Evolutionary conservation across 2,113 vertebrate genomes (phyloP), one percentile per base, ranked within the genome.

Genomic region (Menidia beryllina): DNA sequence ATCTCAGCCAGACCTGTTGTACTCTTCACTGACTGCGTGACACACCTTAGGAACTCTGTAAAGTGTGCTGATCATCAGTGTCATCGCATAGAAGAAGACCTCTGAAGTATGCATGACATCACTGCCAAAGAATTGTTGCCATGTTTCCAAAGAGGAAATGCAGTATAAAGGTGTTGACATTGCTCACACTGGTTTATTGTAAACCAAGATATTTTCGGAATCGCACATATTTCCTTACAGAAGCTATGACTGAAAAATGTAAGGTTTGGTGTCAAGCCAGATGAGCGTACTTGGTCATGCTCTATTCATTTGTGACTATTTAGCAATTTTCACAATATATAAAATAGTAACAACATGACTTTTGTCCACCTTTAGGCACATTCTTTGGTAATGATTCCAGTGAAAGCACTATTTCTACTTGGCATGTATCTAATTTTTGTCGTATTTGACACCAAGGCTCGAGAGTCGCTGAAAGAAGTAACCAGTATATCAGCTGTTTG

Each of bases 41-140:
- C 89, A 86, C 86, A 61, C 88, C 87, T 85, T 48, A 50, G 38
- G 23, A 75, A 36, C 67, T 11, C 39, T 24, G 68, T 45, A 43
- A 54, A 80, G 51, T 62, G 38, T 66, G 53, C 36, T 58, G 53
- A 48, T 84, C 26, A 56, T 71, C 52, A 27, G 55, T 79, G 77
- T 79, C 68, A 75, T 77, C 21, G 41, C 23, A 3, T 49, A 64
- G 26, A 72, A 20, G 26, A 51, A 91, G 76, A 54, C 50, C 85
- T 89, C 64, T 65, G 4, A 79, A 80, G 59, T 84, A 91, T 90
- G 83, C 67, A 56, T 84, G 78, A 87, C 57, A 48, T 27, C 3
- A 8, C 23, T 39, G 70, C 72, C 77, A 20, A 86, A 62, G 87
- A 90, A 93, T 91, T 25, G 77, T 59, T 83, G 66, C 57, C 80